Base-by-base conservation (phyloP, 2,797 vertebrate species). In the Mustela erminea region DNA sequence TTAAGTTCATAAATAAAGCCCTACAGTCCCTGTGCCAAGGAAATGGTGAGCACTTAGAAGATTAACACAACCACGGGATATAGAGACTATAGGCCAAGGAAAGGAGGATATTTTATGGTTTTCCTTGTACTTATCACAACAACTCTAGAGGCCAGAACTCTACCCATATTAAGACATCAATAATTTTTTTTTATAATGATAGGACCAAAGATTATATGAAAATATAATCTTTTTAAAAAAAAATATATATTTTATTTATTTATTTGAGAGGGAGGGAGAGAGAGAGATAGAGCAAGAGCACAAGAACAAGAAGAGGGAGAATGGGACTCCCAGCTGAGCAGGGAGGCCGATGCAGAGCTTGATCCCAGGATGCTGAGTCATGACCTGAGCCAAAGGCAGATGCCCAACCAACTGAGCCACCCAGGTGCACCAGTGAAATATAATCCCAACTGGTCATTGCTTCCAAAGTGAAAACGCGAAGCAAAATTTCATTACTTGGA, bases 401-500 rank as follows among this genome's bases (percentile, higher is more conserved):
- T 17, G 15, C 32, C 32, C 64, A 66, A n/a, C 15, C 64, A 66
- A 66, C 32, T 18, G 64, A 66, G 64, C 64, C 29, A 66, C 32
- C 29, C 15, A 66, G 32, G 64, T 64, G 62, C 62, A 27, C 62
- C 62, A 95, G 62, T n/a, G 84, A 60, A 91, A 35, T 74, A 27
- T 46, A 49, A 32, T 77, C 43, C 15, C 56, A 68, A 75, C 62
- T 72, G 56, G 62, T 35, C 58, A 90, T 9, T 90, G 29, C 18
- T 82, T 82, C 43, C 35, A 17, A 83, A 70, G n/a, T 78, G 82
- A 83, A 90, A 92, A 94, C 60, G 17, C 5, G 23, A 84, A 88
- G 20, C n/a, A 90, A 97, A 94, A 78, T 92, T 78, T 95, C 49
- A 23, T 29, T 43, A 82, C 12, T 85, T 64, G 60, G 11, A 49